Base-by-base conservation (phyloP, 2,113 vertebrate genomes). In the Probosciger aterrimus region DNA sequence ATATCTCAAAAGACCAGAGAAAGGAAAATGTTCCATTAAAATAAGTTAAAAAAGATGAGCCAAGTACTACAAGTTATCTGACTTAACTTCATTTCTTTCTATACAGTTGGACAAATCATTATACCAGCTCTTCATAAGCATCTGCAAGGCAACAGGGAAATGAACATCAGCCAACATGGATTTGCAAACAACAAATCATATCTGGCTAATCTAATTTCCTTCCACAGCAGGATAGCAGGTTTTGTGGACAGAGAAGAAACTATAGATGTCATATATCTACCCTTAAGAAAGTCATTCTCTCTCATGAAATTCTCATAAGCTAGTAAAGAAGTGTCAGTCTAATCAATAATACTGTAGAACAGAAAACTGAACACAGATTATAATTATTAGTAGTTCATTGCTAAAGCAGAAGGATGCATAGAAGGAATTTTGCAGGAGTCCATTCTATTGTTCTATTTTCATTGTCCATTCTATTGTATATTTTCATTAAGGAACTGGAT, bases 201-300 rank as follows among this genome's bases (percentile, higher is more conserved):
- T 75, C 28, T 70, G 74, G 64, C 11, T 91, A 52, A 89, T 81
- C 46, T 91, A 74, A 92, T 91, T 96, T 92, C 73, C 28, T 92
- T 91, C 55, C 77, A 81, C 77, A 81, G 73, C 31, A 84, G 68
- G 46, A 89, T 46, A 60, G 24, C 14, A 86, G 18, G 19, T 69
- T 79, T 70, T 67, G 30, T n/a, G 64, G 79, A 82, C 47, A 82
- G 47, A 57, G 70, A 24, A 86, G 35, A 88, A 76, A 43, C 27
- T 39, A 63, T 8, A 77, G 47, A 57, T 62, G 59, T 33, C 41
- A 41, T 65, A 27, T 37, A 68, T 27, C 13, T 82, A 89, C 52
- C 41, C 18, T 73, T 78, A 67, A 71, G 60, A 68, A 86, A 78
- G 39, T 64, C 31, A 75, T 53, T 83, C 23, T 74, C 7, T 84